Base-by-base conservation (phyloP, 2,113 vertebrate genomes). In the Salvator merianae region DNA sequence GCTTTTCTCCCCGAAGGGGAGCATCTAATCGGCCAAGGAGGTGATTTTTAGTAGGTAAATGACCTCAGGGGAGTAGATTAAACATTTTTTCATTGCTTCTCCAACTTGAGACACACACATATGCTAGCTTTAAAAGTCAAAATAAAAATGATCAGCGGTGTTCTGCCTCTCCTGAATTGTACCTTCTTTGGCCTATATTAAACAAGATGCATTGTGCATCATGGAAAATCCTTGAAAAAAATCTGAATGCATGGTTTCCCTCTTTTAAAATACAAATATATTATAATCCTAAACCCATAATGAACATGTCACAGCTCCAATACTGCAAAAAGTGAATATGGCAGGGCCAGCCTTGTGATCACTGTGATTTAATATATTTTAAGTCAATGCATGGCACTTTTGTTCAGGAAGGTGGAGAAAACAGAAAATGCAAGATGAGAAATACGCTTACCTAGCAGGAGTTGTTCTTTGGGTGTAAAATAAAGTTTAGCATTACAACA, bases 381-480 rank as follows among this genome's bases (percentile, higher is more conserved):
- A 34, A 72, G 4, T 68, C 63, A 26, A 30, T 32, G 34, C 38
- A 7, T 81, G 79, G 32, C 32, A 32, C 53, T 72, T 65, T 66
- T 53, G 34, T 69, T 38, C 40, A 75, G 53, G 26, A 43, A 30
- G 30, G 69, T 30, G 75, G 69, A 77, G 80, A 73, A 77, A 77
- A 75, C n/a, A 16, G 3, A 0, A 0, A 50, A 43, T 30, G 50
- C 38, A 40, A 38, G 30, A 66, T 59, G 55, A 30, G 85, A 77
- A 63, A 69, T 62, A 28, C 14, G 24, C 10, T 65, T 71, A 66
- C 47, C 47, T 28, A 34, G 65, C 26, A 36, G 82, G 74, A 55
- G 20, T n/a, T 59, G 3, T 32, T 74, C 84, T 18, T 3, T 0
- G 0, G 32, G 7, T 0, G 12, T 3, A 0, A 0, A 47, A 22